These are phyloP conservation scores for Pristionchus maxplancki DNA, from an alignment of 2,888 invertebrate genomes.

Conservation along the genomic window DNA sequence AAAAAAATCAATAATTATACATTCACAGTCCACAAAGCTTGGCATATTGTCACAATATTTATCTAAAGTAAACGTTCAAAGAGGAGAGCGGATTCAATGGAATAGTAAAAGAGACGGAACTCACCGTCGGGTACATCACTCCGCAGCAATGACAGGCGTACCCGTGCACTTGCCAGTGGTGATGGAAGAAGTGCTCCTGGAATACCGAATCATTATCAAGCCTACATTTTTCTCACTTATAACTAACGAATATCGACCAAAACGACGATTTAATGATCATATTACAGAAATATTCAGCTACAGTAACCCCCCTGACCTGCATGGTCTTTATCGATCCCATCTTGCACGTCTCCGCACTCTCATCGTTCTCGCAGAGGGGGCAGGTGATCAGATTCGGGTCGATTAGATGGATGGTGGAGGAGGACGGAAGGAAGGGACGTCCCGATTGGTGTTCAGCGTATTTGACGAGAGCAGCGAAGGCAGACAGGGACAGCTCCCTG, in stretches of 20 bases:
- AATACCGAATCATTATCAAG: not conserved
- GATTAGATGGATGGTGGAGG: not conserved
- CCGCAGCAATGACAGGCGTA: conserved; percentile 47
- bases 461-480: not conserved
- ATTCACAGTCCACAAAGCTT: too few species aligned
- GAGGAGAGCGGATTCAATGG: too few species aligned
- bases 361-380: not conserved
- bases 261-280: not conserved
- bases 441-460: not conserved
- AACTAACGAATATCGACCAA: not conserved
- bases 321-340: not conserved
- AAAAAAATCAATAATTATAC: too few species aligned
- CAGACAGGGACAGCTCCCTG: not conserved
- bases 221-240: too few species aligned
- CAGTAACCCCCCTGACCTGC: not conserved
- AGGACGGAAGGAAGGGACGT: not conserved
- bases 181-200: conserved; percentile 16
- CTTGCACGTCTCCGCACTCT: not conserved
- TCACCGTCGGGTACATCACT: conserved; percentile 8
- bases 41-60: too few species aligned
- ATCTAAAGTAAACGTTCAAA: too few species aligned
- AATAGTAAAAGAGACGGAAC: too few species aligned
- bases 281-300: not conserved
- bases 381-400: not conserved
- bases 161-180: conserved; percentile 45